Conservation (phyloP, 1,140 invertebrate species). For the Temnothorax longispinosus region DNA sequence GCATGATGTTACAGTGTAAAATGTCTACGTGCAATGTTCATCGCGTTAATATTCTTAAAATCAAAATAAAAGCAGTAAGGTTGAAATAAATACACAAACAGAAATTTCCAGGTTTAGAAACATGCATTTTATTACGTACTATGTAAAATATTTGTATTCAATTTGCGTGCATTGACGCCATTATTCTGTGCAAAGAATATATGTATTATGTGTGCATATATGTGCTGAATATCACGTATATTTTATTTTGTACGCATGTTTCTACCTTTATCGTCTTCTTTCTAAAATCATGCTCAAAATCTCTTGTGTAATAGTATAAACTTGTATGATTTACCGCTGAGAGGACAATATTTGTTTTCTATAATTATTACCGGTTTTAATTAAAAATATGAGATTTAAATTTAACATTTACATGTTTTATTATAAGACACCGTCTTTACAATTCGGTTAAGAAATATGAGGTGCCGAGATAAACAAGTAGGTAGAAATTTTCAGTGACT, state of each 20-base stretch:
- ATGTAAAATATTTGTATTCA: too few relatives aligned
- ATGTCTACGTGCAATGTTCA: too few relatives aligned
- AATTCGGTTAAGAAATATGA: not conserved
- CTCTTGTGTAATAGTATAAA: not conserved
- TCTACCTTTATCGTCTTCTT: not conserved
- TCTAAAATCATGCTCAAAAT: not conserved
- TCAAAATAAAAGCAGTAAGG: too few relatives aligned
- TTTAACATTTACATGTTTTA: not conserved
- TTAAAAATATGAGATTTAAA: not conserved
- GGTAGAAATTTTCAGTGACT: not conserved
- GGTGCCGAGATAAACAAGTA: not conserved
- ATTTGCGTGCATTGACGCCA: too few relatives aligned
- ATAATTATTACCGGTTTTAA: not conserved
- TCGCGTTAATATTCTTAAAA: too few relatives aligned
- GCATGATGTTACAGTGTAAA: too few relatives aligned
- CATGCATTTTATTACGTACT: too few relatives aligned
- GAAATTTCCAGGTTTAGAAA: too few relatives aligned
- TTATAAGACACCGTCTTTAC: not conserved
- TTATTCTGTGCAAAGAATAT: not conserved
- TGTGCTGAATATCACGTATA: too few relatives aligned
- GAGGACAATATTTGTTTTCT: not conserved
- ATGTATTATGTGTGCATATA: too few relatives aligned
- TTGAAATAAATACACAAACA: too few relatives aligned
- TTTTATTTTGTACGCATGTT: too few relatives aligned
- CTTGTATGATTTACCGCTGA: not conserved